A percentile compares a stretch with the other conserved stretches of the same genome.
Conservation (phyloP, 2,888 invertebrate genomes). For the Apamea anceps region DNA sequence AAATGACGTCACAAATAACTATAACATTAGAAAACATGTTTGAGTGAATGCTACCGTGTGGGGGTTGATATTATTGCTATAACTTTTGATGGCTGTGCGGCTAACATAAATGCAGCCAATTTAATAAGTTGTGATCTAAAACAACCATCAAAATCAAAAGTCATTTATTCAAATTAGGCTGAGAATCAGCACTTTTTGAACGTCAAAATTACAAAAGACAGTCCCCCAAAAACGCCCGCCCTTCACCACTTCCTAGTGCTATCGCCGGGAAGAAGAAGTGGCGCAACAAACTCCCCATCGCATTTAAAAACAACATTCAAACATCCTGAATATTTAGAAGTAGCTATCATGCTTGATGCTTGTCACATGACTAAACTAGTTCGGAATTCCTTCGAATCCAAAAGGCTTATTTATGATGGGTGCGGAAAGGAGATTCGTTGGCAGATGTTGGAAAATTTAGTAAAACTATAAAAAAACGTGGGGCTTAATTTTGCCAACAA, state of each 20-base stretch:
- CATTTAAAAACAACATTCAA: conserved; percentile 54
- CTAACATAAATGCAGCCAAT: conserved; percentile 43
- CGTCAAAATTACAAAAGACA: no score
- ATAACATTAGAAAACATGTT: conserved; percentile 59
- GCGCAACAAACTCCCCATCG: no score
- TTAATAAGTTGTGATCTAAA: conserved; percentile 44
- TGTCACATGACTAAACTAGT: conserved; percentile 44
- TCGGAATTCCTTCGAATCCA: conserved; percentile 44
- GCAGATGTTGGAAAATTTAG: conserved; percentile 24
- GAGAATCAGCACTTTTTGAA: no score
- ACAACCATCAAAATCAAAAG: no score
- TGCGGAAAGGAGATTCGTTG: conserved; percentile 19
- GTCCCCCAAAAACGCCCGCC: no score
- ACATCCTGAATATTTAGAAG: conserved; percentile 43
- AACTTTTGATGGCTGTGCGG: conserved; percentile 52
- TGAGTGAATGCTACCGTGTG: conserved; percentile 43
- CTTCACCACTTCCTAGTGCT: no score
- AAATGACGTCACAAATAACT: no score
- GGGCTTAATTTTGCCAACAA: conserved; percentile 49
- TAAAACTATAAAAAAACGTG: conserved; percentile 41
- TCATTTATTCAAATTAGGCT: no score
- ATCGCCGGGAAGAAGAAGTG: no score
- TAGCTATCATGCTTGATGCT: conserved; percentile 20
- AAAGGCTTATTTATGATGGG: conserved; percentile 31
- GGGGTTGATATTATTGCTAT: conserved; percentile 55